Evolutionary conservation across 2,113 vertebrate genomes (phyloP).

Genomic region (Ardeotis arabs): DNA sequence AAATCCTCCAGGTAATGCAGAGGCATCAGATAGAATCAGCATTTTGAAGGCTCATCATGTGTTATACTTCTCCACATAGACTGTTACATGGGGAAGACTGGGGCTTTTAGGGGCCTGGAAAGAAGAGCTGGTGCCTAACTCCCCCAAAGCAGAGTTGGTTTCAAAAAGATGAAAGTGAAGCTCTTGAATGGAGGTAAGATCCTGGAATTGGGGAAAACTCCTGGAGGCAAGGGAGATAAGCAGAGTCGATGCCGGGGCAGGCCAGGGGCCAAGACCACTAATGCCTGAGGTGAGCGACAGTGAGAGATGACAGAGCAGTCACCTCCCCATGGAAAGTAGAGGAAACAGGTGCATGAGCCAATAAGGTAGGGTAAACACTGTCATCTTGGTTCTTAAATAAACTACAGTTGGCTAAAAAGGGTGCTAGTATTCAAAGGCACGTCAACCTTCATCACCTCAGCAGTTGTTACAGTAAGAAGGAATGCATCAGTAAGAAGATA

Average conservation of each 20-base stretch:
- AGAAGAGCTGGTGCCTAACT: neutral
- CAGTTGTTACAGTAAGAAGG: neutral
- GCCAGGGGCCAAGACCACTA: neutral
- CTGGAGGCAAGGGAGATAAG: neutral
- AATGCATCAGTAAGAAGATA: neutral
- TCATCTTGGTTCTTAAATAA: neutral
- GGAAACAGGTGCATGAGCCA: rapidly evolving
- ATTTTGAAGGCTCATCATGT: rapidly evolving
- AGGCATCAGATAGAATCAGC: neutral
- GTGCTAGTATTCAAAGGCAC: neutral
- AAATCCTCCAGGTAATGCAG: neutral
- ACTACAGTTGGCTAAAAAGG: neutral
- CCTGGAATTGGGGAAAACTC: neutral
- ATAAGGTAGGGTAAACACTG: rapidly evolving
- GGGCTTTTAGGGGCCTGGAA: neutral
- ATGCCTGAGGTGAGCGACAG: rapidly evolving
- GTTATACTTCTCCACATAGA: neutral
- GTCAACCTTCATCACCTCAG: neutral
- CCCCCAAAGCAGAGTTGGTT: neutral
- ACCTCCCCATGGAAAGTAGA: rapidly evolving
- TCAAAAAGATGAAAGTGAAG: neutral
- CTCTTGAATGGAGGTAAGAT: neutral
- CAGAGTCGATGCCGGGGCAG: neutral
- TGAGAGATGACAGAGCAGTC: rapidly evolving
- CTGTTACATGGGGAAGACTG: neutral